Evolutionary conservation across 2,888 invertebrate species (phyloP).

Genomic region (Tuta absoluta): DNA sequence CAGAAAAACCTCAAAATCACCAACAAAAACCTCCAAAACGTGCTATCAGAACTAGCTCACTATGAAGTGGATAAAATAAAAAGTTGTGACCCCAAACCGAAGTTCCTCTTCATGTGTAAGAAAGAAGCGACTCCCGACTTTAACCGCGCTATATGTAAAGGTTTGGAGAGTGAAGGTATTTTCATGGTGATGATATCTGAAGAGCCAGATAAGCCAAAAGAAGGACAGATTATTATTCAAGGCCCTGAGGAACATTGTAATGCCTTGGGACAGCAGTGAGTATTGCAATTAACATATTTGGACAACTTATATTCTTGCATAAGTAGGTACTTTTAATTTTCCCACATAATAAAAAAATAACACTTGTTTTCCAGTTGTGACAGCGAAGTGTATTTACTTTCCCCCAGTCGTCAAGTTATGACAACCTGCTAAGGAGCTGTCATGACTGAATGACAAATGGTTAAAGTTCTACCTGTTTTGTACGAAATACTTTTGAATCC

Average conservation of each 20-base stretch:
- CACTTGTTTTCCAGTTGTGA: too few species aligned
- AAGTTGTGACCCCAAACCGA: conserved; percentile 67
- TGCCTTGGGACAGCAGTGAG: conserved; percentile 83
- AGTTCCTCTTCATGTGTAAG: conserved; percentile 82
- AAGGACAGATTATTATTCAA: conserved; percentile 80
- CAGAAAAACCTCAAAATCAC: conserved; percentile 84
- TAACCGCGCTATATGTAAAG: conserved; percentile 85
- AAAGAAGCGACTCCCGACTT: conserved; percentile 91
- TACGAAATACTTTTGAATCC: too few species aligned
- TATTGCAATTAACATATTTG: conserved; percentile 32
- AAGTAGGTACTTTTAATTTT: too few species aligned
- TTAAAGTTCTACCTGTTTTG: too few species aligned
- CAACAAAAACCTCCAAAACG: conserved; percentile 84
- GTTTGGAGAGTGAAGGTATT: conserved; percentile 80
- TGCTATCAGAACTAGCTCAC: conserved; percentile 86
- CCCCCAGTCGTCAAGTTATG: too few species aligned
- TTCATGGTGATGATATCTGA: conserved; percentile 86
- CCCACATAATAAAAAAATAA: too few species aligned
- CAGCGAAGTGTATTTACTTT: too few species aligned
- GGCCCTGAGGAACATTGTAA: conserved; percentile 78
- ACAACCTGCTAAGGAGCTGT: too few species aligned
- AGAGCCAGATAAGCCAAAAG: conserved; percentile 82
- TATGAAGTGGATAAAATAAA: conserved; percentile 84
- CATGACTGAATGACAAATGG: too few species aligned
- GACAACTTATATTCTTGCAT: background rate